Conservation (phyloP, 2,797 vertebrate genomes). For the Falco rusticolus region DNA sequence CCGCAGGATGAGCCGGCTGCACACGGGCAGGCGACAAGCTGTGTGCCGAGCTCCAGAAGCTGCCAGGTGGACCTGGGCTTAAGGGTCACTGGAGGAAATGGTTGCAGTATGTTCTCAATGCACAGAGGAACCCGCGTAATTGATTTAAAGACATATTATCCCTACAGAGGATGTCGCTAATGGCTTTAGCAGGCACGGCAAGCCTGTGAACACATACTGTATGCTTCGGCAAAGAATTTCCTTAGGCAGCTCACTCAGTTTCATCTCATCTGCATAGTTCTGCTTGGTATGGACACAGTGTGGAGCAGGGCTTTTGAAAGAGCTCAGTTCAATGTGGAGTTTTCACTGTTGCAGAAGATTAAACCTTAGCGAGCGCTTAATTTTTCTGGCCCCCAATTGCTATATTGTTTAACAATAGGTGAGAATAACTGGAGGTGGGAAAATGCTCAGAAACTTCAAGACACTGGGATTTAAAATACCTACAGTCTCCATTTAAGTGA, state of each 20-base stretch:
- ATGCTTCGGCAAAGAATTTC: slow-evolving; percentile 29
- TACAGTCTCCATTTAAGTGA: not conserved
- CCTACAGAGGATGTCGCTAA: slow-evolving; percentile 16
- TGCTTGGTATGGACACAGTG: not conserved
- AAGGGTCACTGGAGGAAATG: slow-evolving; percentile 6
- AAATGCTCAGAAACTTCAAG: not conserved
- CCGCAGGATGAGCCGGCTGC: rapidly evolving
- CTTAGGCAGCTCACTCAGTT: slow-evolving; percentile 6
- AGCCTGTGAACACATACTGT: not conserved
- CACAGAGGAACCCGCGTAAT: not conserved
- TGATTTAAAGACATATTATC: slow-evolving; percentile 52
- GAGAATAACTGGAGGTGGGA: not conserved
- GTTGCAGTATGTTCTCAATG: slow-evolving; percentile 15
- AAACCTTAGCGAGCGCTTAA: not conserved
- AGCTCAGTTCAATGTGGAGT: not conserved
- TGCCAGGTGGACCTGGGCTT: not conserved
- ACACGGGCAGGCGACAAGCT: rapidly evolving
- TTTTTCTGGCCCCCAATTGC: not conserved
- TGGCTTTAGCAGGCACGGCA: slow-evolving; percentile 31
- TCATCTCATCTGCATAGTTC: not conserved
- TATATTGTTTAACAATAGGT: not conserved
- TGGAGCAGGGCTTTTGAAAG: not conserved
- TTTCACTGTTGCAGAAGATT: not conserved
- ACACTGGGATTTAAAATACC: not conserved
- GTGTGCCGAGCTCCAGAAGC: not conserved